Evolutionary conservation across 1,140 invertebrate genomes (phyloP).

Genomic region (Macrobrachium rosenbergii): DNA sequence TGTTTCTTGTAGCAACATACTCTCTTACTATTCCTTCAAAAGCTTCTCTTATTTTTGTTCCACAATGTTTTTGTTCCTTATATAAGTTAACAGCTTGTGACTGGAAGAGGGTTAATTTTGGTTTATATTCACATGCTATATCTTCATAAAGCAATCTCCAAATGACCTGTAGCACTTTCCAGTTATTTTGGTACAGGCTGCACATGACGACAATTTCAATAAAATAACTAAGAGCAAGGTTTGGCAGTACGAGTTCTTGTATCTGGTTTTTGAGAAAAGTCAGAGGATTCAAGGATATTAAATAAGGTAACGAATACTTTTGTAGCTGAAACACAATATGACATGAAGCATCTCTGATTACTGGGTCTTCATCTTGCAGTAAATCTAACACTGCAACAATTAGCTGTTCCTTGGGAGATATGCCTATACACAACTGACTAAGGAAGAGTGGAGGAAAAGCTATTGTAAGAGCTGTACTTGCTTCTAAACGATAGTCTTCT

Average conservation of each 20-base stretch:
- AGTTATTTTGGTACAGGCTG: constrained; percentile 3
- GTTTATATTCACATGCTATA: background rate
- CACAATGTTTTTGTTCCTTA: constrained; percentile 30
- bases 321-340: constrained; percentile 21
- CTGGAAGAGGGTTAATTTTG: constrained; percentile 36
- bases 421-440: background rate
- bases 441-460: constrained; percentile 11
- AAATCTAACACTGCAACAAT: constrained; percentile 27
- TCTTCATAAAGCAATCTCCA: constrained; percentile 19
- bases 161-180: constrained; percentile 4
- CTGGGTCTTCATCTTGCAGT: constrained; percentile 54
- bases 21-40: no score
- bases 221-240: constrained; percentile 35
- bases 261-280: background rate
- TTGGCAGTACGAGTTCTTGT: constrained; percentile 25
- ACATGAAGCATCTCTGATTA: constrained; percentile 38
- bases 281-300: background rate
- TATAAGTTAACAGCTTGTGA: constrained; percentile 55
- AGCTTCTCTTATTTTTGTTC: no score
- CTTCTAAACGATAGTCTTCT: constrained; percentile 48
- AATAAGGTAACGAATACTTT: background rate
- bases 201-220: background rate
- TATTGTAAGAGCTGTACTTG: constrained; percentile 23
- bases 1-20: no score
- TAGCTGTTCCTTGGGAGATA: constrained; percentile 3